Percentiles rank a stretch among this genome's conserved stretches.
These are phyloP conservation scores for Diabrotica virgifera DNA, from an alignment of 1,140 invertebrate species.

Conservation along the genomic window DNA sequence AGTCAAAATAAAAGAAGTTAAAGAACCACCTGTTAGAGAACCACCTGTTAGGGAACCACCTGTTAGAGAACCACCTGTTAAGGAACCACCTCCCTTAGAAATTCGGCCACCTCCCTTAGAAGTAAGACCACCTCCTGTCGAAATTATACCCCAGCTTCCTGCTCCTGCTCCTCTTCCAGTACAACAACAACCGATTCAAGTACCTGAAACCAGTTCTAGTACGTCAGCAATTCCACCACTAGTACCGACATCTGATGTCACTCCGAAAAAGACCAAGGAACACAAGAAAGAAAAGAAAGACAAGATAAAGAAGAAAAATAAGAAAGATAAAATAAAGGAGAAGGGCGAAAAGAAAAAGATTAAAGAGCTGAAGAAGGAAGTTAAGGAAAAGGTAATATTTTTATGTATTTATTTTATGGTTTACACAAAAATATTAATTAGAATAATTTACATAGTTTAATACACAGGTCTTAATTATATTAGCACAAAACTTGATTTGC, in stretches of 20 bases:
- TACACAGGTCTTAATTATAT: no score
- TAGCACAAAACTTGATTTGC: no score
- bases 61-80: background rate
- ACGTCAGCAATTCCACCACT: conserved; percentile 20
- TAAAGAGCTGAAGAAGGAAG: conserved; percentile 58
- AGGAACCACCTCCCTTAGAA: conserved; percentile 24
- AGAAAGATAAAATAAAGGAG: conserved; percentile 57
- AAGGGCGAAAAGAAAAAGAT: conserved; percentile 57
- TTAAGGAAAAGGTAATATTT: conserved; percentile 30
- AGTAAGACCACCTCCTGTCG: conserved; percentile 12
- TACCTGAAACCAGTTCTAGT: conserved; percentile 15
- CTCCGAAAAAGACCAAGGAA: conserved; percentile 50
- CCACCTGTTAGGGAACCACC: conserved; percentile 16
- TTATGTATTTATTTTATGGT: no score
- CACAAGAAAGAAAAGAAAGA: conserved; percentile 76
- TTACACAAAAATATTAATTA: no score
- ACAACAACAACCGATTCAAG: conserved; percentile 18
- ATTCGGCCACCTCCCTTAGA: conserved; percentile 24
- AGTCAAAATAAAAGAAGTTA: conserved; percentile 2
- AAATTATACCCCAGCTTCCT: background rate
- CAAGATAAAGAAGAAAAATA: conserved; percentile 56
- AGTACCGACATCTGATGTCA: conserved; percentile 27
- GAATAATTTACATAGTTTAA: no score
- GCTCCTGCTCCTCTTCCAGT: conserved; percentile 30
- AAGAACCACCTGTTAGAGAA: background rate